Evolutionary conservation across 2,113 vertebrate species (phyloP), one percentile per base, ranked within the genome.

Genomic region (Atractosteus spatula): DNA sequence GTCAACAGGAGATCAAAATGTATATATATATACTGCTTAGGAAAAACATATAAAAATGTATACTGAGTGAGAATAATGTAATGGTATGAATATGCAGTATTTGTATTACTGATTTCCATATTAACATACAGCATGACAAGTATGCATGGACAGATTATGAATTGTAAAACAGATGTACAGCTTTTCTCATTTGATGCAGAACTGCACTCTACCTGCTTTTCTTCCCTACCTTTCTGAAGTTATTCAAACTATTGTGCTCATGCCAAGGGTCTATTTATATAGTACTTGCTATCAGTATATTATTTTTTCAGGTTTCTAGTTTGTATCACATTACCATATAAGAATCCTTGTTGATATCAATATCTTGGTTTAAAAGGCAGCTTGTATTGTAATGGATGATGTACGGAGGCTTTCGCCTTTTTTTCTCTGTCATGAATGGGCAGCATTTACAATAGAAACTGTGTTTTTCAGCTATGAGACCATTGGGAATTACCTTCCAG

Each of bases 371-470:
- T 29, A 29, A 55, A 41, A 14, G 13, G n/a, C 62, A 59, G 41
- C 13, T 56, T 11, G 68, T 16, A 69, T 62, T 74, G 74, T 71
- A 62, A 47, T 16, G 69, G 71, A 45, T 44, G 29, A 12, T 55
- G 69, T 51, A 3, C 62, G 51, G 41, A 66, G 47, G n/a, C n/a
- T 41, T 67, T 44, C 74, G 74, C 59, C 63, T 41, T 57, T 59
- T 59, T 2, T 6, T 55, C 68, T 62, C 72, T 74, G 74, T 72
- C 69, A 77, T 74, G 70, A 63, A 62, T 63, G 66, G 74, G 68
- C 79, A 70, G 70, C 59, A 69, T 76, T 76, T 65, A 78, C 75
- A 81, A 79, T 77, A 78, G 74, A 70, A 57, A 74, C 72, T 81
- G 74, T 80, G 71, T 71, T 77, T 57, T 10, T 65, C 69, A 51